A percentile compares a stretch with the other conserved stretches of the same genome.
phyloP scores from a whole-genome alignment of 2,113 vertebrate genomes.

The Planiliza haematocheilus region DNA sequence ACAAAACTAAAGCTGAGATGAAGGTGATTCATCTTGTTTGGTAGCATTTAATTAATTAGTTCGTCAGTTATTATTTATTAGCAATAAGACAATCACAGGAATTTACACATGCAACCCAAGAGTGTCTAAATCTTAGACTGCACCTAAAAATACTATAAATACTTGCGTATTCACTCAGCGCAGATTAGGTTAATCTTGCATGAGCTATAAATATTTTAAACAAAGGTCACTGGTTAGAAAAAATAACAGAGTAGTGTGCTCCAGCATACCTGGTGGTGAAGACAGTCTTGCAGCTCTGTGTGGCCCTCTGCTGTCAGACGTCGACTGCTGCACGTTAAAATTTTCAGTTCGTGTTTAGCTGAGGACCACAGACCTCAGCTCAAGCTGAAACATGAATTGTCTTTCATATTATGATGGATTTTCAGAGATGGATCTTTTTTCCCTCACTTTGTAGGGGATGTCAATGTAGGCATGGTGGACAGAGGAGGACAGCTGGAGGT shows the following conservation, averaged over 20 bases:
- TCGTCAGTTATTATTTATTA: background rate
- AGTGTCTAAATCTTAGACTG: background rate
- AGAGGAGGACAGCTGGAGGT: constrained; percentile 96
- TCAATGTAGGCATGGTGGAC: constrained; percentile 91
- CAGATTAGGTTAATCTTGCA: constrained; percentile 50
- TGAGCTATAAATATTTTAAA: constrained; percentile 64
- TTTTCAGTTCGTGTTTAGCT: background rate
- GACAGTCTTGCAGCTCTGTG: constrained; percentile 25
- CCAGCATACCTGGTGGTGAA: background rate
- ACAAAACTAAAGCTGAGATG: background rate
- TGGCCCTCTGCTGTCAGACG: constrained; percentile 72
- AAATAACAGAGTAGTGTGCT: constrained; percentile 10
- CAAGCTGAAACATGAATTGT: background rate
- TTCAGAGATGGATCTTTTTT: background rate
- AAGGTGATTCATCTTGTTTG: background rate
- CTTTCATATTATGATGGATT: background rate
- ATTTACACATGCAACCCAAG: background rate
- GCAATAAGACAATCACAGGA: background rate
- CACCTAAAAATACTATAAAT: constrained; percentile 31
- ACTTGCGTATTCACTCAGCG: constrained; percentile 36
- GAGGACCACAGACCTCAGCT: background rate
- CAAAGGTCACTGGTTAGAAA: constrained; percentile 49
- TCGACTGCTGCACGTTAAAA: constrained; percentile 26
- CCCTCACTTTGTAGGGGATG: constrained; percentile 85
- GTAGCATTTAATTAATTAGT: background rate